Evolutionary conservation across 2,888 invertebrate species (phyloP).

Genomic region (Digitonthophagus gazella): DNA sequence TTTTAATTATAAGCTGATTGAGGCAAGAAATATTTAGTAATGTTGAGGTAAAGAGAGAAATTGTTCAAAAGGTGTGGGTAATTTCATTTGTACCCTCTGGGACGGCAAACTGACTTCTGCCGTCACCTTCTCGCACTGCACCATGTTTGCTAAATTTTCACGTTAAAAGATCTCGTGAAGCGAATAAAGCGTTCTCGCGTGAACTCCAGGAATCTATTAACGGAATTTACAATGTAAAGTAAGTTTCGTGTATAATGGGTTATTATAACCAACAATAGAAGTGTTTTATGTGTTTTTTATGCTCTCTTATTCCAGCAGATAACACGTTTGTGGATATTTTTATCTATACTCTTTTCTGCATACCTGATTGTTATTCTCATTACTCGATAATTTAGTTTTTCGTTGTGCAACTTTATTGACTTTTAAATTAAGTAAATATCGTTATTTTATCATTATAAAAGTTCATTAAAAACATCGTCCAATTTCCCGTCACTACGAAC

Average conservation of each 20-base stretch:
- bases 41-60: background rate
- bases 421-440: too few relatives aligned
- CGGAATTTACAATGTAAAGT: background rate
- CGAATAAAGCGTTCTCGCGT: background rate
- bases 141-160: background rate
- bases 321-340: too few relatives aligned
- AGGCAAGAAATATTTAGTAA: background rate
- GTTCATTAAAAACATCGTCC: background rate
- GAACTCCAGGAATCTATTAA: background rate
- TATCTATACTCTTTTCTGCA: too few relatives aligned
- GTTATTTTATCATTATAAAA: background rate
- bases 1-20: too few relatives aligned
- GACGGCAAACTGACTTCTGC: background rate
- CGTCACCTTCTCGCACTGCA: background rate
- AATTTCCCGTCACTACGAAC: background rate
- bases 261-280: too few relatives aligned
- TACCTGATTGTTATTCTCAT: too few relatives aligned
- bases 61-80: background rate
- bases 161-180: background rate
- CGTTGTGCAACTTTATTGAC: too few relatives aligned
- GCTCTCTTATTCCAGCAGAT: too few relatives aligned
- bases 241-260: too few relatives aligned
- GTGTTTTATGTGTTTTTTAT: too few relatives aligned
- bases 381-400: too few relatives aligned
- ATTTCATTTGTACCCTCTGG: background rate